Evolutionary conservation across 2,797 vertebrate species (phyloP).

Genomic region (Notolabrus celidotus): DNA sequence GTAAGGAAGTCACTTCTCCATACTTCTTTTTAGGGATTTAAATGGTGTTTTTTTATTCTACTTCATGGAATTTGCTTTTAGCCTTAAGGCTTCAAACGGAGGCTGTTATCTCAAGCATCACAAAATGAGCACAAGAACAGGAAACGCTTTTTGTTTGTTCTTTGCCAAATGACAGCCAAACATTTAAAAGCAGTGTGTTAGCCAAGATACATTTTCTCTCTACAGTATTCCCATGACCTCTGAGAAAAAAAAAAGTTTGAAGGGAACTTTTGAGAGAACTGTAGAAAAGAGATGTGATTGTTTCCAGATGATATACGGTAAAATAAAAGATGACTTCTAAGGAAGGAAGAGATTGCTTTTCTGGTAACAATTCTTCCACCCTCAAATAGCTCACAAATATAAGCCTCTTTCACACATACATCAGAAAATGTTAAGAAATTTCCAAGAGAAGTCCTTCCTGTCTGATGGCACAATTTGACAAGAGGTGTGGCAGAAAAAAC

Average conservation of each 20-base stretch:
- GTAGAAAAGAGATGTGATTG: background rate
- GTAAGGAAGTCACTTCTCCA: background rate
- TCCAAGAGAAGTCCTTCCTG: too few relatives aligned
- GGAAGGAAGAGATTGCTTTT: background rate
- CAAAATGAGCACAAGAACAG: background rate
- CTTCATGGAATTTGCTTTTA: constrained; percentile 1
- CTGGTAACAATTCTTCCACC: constrained; percentile 32
- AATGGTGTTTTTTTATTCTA: background rate
- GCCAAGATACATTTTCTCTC: constrained; percentile 18
- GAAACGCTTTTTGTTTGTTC: constrained; percentile 8
- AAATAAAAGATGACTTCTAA: background rate
- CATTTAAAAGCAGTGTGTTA: constrained; percentile 6
- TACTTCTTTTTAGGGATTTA: constrained; percentile 8
- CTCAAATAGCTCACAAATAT: constrained; percentile 8
- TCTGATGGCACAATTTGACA: too few relatives aligned
- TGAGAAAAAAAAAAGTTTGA: background rate
- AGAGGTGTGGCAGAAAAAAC: too few relatives aligned
- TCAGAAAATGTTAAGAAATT: too few relatives aligned
- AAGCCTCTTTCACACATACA: background rate
- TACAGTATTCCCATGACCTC: constrained; percentile 33
- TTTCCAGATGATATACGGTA: constrained; percentile 26
- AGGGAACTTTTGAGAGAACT: constrained; percentile 14
- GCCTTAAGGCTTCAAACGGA: background rate
- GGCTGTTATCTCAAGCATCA: background rate
- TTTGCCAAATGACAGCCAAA: constrained; percentile 4